A percentile compares a stretch with the other conserved stretches of the same genome.
phyloP scores from a whole-genome alignment of 2,888 invertebrate genomes.

The Yponomeuta malinellus region DNA sequence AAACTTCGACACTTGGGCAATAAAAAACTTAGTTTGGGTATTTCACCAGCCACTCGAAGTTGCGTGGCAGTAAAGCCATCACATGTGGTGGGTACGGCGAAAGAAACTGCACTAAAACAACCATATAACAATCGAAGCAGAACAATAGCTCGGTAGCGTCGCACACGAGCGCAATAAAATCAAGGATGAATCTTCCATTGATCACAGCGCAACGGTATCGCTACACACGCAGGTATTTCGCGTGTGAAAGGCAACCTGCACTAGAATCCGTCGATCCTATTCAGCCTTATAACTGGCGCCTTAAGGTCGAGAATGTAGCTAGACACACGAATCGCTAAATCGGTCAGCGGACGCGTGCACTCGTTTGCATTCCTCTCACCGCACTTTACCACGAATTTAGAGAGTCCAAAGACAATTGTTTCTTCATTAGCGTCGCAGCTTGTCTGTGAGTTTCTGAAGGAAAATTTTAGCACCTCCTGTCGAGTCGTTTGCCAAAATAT shows the following conservation, averaged over 20 bases:
- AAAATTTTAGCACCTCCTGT: slow-evolving; percentile 31
- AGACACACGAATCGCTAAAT: not conserved
- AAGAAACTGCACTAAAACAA: slow-evolving; percentile 1
- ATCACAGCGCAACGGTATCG: slow-evolving; percentile 13
- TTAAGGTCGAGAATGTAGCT: slow-evolving; percentile 2
- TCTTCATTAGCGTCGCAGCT: slow-evolving; percentile 48
- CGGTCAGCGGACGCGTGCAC: slow-evolving; percentile 21
- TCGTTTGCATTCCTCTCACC: slow-evolving; percentile 63
- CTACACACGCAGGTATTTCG: slow-evolving; percentile 24
- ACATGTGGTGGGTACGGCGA: not conserved
- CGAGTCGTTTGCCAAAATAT: not conserved
- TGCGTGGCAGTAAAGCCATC: not conserved
- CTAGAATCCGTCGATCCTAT: not conserved
- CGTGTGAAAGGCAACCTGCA: slow-evolving; percentile 40
- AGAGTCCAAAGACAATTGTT: slow-evolving; percentile 57
- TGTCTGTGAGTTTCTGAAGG: slow-evolving; percentile 29
- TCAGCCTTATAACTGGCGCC: not conserved
- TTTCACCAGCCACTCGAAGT: not conserved
- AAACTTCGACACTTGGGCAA: too few relatives aligned
- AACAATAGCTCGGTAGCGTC: slow-evolving; percentile 1
- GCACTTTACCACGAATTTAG: slow-evolving; percentile 41
- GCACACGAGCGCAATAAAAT: slow-evolving; percentile 6
- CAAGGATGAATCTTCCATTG: slow-evolving; percentile 13
- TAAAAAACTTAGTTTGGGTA: too few relatives aligned
- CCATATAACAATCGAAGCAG: not conserved